phyloP scores from a whole-genome alignment of 2,797 vertebrate species.

The Cirrhinus molitorella region DNA sequence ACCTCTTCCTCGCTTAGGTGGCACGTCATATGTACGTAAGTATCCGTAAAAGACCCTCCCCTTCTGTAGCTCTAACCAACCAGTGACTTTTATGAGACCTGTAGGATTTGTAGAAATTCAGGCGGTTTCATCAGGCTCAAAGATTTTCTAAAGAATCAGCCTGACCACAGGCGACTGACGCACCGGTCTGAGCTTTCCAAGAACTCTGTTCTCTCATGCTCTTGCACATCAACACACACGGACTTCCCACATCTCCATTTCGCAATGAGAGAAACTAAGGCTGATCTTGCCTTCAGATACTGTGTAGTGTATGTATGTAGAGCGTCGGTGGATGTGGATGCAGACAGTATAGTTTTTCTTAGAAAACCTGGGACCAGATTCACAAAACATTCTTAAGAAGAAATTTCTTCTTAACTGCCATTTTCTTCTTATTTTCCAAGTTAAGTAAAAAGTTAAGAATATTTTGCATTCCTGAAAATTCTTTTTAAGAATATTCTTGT shows the following conservation, averaged over 20 bases:
- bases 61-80: background rate
- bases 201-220: slow-evolving; percentile 29
- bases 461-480: too few species aligned
- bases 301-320: background rate
- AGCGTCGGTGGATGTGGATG: slow-evolving; percentile 15
- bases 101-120: background rate
- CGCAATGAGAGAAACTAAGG: slow-evolving; percentile 29
- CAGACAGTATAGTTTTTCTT: slow-evolving; percentile 47
- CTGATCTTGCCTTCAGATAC: background rate
- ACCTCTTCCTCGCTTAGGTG: slow-evolving; percentile 67
- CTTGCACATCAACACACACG: slow-evolving; percentile 15
- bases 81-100: background rate
- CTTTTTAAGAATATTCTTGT: too few species aligned
- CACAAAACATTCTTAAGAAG: too few species aligned
- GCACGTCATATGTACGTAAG: slow-evolving; percentile 77
- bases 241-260: slow-evolving; percentile 49
- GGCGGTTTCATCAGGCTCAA: background rate
- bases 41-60: slow-evolving; percentile 59
- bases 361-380: slow-evolving; percentile 48
- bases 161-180: slow-evolving; percentile 21
- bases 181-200: slow-evolving; percentile 54
- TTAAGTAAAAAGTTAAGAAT: too few species aligned
- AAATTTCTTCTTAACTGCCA: too few species aligned
- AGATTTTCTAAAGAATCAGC: slow-evolving; percentile 51
- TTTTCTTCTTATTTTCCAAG: too few species aligned